Evolutionary conservation across 2,888 invertebrate species (phyloP).

Genomic region (Cyrtodaria siliqua): DNA sequence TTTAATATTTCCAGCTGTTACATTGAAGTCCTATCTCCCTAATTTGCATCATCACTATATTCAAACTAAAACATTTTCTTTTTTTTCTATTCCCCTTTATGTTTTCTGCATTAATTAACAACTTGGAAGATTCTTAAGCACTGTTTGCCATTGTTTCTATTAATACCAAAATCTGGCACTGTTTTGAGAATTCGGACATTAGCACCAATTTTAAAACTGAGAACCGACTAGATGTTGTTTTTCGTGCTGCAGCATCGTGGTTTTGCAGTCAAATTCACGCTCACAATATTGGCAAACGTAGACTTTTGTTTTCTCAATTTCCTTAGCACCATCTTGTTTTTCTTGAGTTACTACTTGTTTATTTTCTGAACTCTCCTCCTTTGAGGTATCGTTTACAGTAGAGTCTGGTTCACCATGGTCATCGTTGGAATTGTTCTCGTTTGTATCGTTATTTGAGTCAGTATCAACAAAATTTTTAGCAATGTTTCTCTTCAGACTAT

Average conservation of each 20-base stretch:
- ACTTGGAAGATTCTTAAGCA: no score
- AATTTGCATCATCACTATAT: no score
- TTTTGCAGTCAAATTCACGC: slow-evolving; percentile 78
- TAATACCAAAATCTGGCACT: no score
- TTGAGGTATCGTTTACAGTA: slow-evolving; percentile 50
- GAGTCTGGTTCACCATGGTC: slow-evolving; percentile 65
- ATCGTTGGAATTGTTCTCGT: slow-evolving; percentile 27
- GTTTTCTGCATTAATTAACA: no score
- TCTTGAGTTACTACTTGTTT: slow-evolving; percentile 3
- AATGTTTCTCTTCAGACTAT: slow-evolving; percentile 49
- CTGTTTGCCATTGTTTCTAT: no score
- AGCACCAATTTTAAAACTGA: not conserved
- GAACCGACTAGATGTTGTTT: slow-evolving; percentile 74
- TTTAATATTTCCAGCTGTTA: no score
- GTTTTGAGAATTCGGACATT: no score
- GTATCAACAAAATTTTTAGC: slow-evolving; percentile 38
- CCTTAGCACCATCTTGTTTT: slow-evolving; percentile 24
- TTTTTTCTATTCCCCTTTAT: no score
- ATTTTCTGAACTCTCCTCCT: slow-evolving; percentile 28
- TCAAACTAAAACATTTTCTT: no score
- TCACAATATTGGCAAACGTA: slow-evolving; percentile 83
- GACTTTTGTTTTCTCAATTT: slow-evolving; percentile 70
- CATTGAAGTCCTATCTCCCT: no score
- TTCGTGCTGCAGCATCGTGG: slow-evolving; percentile 78
- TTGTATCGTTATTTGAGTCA: slow-evolving; percentile 40